Evolutionary conservation across 30 jellyfish, hydroid and myxozoan species (phyloP).

Genomic region (Hydractinia echinata): DNA sequence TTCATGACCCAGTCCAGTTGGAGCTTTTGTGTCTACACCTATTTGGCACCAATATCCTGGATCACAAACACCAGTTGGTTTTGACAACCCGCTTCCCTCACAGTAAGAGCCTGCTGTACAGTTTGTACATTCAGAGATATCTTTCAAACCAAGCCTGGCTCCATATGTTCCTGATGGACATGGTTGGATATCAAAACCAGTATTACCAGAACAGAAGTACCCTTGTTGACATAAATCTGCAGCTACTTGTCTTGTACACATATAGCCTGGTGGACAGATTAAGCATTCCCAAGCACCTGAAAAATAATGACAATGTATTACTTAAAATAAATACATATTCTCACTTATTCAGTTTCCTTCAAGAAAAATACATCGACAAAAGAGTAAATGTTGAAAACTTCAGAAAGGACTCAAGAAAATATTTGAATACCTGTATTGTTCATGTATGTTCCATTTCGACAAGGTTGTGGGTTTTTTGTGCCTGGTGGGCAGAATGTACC

Average conservation of each 20-base stretch:
- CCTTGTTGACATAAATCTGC: conserved; percentile 94
- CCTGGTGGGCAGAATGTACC: conserved; percentile 79
- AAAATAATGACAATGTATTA: background rate
- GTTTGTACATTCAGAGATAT: conserved; percentile 62
- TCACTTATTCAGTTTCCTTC: background rate
- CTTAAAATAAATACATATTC: too few species aligned
- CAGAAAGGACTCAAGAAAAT: background rate
- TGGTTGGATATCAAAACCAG: conserved; percentile 71
- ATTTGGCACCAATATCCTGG: conserved; percentile 80
- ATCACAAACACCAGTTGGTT: conserved; percentile 68
- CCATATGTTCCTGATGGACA: conserved; percentile 96
- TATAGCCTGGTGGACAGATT: conserved; percentile 86
- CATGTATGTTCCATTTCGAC: conserved; percentile 86
- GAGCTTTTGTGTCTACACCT: conserved; percentile 76
- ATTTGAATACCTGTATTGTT: conserved; percentile 66
- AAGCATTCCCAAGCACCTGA: conserved; percentile 66
- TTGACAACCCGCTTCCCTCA: conserved; percentile 63
- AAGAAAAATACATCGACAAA: background rate
- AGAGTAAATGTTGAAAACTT: background rate
- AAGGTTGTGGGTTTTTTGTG: conserved; percentile 49
- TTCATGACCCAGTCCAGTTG: conserved; percentile 69
- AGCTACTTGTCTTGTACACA: conserved; percentile 66
- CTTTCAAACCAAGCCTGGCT: conserved; percentile 49
- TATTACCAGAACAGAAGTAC: conserved; percentile 65
- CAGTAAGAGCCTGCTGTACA: conserved; percentile 89